A percentile compares a stretch with the other conserved stretches of the same genome.
These are phyloP conservation scores for Eleginops maclovinus DNA, from an alignment of 2,113 vertebrate genomes.

Conservation along the genomic window DNA sequence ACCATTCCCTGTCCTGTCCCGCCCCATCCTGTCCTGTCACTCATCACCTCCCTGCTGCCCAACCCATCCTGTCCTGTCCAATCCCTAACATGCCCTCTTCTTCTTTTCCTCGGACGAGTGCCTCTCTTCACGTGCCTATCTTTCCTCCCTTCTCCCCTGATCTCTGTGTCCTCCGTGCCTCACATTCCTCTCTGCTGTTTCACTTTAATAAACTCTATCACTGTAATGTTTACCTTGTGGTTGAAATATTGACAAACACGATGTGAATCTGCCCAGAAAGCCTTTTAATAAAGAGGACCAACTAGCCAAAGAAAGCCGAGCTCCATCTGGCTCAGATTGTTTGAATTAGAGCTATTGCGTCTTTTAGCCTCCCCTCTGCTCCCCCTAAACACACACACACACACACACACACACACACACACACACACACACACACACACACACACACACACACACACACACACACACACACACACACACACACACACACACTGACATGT, in stretches of 20 bases:
- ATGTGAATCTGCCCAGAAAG: conserved; percentile 68
- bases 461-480: conserved; percentile 36
- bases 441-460: conserved; percentile 23
- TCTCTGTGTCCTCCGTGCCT: conserved; percentile 4
- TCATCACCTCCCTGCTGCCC: conserved; percentile 30
- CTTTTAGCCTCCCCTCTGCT: conserved; percentile 62
- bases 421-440: conserved; percentile 22
- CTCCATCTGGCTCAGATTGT: conserved; percentile 69
- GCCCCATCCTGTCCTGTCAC: conserved; percentile 22
- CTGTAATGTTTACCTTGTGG: conserved; percentile 59
- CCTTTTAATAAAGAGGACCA: conserved; percentile 58
- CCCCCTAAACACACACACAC: conserved; percentile 22
- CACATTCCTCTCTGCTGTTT: conserved; percentile 36
- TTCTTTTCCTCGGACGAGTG: not conserved
- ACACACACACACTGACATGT: conserved; percentile 40
- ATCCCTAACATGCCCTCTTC: conserved; percentile 22
- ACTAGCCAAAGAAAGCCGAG: conserved; percentile 65
- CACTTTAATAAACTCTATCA: conserved; percentile 46
- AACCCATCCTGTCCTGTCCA: conserved; percentile 34
- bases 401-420: conserved; percentile 30
- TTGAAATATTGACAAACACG: conserved; percentile 72
- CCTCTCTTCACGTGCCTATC: conserved; percentile 9
- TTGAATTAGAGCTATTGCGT: conserved; percentile 75
- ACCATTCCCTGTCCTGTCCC: conserved; percentile 12
- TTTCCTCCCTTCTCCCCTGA: not conserved